These are phyloP conservation scores for Lagocephalus sceleratus DNA, from an alignment of 2,797 vertebrate genomes.

Conservation along the genomic window DNA sequence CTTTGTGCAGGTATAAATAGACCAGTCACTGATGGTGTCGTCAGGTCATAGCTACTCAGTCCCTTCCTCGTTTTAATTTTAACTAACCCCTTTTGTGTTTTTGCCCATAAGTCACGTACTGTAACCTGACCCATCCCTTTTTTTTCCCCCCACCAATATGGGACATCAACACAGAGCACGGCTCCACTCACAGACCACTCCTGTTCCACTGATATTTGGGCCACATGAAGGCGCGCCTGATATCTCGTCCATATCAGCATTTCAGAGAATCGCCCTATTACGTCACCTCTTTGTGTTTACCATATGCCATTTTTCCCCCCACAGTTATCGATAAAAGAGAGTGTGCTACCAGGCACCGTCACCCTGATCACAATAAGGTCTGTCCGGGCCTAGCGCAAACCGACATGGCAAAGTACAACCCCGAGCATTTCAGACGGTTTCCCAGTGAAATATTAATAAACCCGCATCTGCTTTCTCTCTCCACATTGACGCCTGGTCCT, in stretches of 20 bases:
- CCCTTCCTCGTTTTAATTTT: not conserved
- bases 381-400: conserved; percentile 35
- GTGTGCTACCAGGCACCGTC: conserved; percentile 24
- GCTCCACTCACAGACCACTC: conserved; percentile 29
- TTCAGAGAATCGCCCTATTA: conserved; percentile 34
- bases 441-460: conserved; percentile 27
- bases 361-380: conserved; percentile 16
- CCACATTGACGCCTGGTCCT: conserved; percentile 35
- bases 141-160: conserved; percentile 42
- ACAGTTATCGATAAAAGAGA: conserved; percentile 46
- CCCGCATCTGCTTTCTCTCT: conserved; percentile 16
- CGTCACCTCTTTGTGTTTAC: conserved; percentile 60
- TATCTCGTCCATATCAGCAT: conserved; percentile 14
- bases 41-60: conserved; percentile 1
- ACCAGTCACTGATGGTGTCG: conserved; percentile 4
- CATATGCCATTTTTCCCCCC: conserved; percentile 12
- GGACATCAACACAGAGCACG: conserved; percentile 53
- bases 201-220: conserved; percentile 45
- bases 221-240: conserved; percentile 17
- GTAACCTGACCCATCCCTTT: conserved; percentile 71
- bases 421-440: conserved; percentile 5
- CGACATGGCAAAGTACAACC: conserved; percentile 36
- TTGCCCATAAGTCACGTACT: conserved; percentile 24
- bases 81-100: too few species aligned
- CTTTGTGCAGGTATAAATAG: conserved; percentile 44